Evolutionary conservation across 2,888 invertebrate species (phyloP).

Genomic region (Blastobasis adustella): DNA sequence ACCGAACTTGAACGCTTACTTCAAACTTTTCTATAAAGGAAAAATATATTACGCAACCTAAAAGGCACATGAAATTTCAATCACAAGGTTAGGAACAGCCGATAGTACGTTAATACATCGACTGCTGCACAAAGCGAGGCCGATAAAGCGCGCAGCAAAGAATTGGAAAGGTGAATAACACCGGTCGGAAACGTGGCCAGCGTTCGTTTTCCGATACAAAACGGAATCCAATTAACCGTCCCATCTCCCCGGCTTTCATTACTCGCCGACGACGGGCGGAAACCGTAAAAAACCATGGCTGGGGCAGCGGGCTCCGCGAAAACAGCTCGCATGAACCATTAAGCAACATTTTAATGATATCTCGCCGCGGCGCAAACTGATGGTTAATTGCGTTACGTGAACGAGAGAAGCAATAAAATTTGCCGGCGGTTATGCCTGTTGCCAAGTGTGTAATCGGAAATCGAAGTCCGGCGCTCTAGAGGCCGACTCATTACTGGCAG

Average conservation of each 20-base stretch:
- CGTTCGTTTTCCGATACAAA: conserved; percentile 52
- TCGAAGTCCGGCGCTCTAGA: too few relatives aligned
- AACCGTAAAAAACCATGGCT: conserved; percentile 31
- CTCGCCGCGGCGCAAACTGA: conserved; percentile 29
- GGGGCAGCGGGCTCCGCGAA: conserved; percentile 33
- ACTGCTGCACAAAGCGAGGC: not conserved
- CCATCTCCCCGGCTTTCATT: conserved; percentile 55
- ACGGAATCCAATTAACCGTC: conserved; percentile 61
- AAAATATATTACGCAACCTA: too few relatives aligned
- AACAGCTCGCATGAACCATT: conserved; percentile 45
- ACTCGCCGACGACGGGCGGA: conserved; percentile 44
- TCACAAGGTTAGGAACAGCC: too few relatives aligned
- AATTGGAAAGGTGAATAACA: conserved; percentile 42
- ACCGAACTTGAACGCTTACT: too few relatives aligned
- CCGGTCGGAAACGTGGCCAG: conserved; percentile 35
- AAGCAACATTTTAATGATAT: conserved; percentile 40
- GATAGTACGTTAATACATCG: too few relatives aligned
- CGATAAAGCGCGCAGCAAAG: conserved; percentile 23
- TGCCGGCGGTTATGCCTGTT: conserved; percentile 1
- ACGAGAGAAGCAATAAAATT: conserved; percentile 33
- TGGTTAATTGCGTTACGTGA: conserved; percentile 41
- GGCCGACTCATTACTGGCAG: too few relatives aligned
- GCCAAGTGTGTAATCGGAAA: not conserved
- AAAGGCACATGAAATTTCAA: too few relatives aligned
- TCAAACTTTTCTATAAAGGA: too few relatives aligned